Evolutionary conservation across 2,888 invertebrate species (phyloP), one percentile per base, ranked within the genome.

Genomic region (Meiosimyza platycephala): DNA sequence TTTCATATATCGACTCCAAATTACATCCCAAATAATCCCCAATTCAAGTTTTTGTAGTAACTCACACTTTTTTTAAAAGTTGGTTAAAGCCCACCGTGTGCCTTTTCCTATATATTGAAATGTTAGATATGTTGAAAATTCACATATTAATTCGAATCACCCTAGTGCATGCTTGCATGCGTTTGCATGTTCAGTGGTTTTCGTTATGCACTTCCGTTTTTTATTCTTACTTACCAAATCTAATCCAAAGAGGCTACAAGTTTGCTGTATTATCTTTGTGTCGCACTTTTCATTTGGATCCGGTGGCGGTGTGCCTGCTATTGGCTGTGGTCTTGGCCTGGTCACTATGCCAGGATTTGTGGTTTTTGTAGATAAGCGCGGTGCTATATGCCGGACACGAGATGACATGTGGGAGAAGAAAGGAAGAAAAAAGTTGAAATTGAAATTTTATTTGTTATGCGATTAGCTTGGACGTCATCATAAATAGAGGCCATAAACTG

Each of bases 241-340:
- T 73, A 97, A 89, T 12, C 96, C 96, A 85, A 96, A 96, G 64
- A 96, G 90, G 76, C 93, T 94, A 87, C 96, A 96, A 33, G 96
- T 96, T 84, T 95, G 94, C 85, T 95, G 95, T 79, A 96, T 95
- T 84, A 95, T 93, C 87, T 94, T 94, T 72, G 93, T 92, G 88
- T 96, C 96, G 87, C 95, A 95, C 88, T 95, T 93, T 85, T 95
- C 95, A 80, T 92, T 90, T 15, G 92, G 92, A 84, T 95, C 95
- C 48, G 94, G 94, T 4, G 96, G 95, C 47, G 95, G 95, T 22
- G 96, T 96, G 74, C 96, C 95, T 18, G 96, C 93, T 80, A 96
- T 96, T 47, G 96, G 96, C 80, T 95, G 95, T 2, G 96, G 96
- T 78, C 96, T 90, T 0, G 95, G 95, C 72, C 95, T 89, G n/a